A percentile compares a stretch with the other conserved stretches of the same genome.
phyloP scores from a whole-genome alignment of 2,888 invertebrate species.

The Sicus ferrugineus region DNA sequence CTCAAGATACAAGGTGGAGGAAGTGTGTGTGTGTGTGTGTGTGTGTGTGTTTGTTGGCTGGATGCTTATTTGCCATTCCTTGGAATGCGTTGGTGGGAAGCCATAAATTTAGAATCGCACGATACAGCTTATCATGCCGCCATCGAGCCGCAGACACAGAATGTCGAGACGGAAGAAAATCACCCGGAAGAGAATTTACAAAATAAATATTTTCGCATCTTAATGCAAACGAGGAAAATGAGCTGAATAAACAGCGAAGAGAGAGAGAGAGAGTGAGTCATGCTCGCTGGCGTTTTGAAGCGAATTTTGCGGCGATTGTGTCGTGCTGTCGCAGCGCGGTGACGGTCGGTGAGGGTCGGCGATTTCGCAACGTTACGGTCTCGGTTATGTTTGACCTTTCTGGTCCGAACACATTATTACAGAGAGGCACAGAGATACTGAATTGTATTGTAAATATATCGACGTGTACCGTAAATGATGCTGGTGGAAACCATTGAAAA shows the following conservation, averaged over 20 bases:
- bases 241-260: background rate
- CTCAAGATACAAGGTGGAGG: background rate
- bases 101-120: background rate
- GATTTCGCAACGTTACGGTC: too few relatives aligned
- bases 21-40: background rate
- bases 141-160: background rate
- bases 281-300: background rate
- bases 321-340: too few relatives aligned
- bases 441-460: too few relatives aligned
- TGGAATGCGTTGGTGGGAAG: too few relatives aligned
- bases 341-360: too few relatives aligned
- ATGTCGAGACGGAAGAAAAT: slow-evolving; percentile 10
- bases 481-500: too few relatives aligned
- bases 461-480: too few relatives aligned
- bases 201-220: slow-evolving; percentile 1
- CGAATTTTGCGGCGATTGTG: background rate
- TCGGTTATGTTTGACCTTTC: too few relatives aligned
- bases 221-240: background rate
- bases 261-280: background rate
- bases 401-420: too few relatives aligned
- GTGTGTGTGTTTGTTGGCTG: background rate
- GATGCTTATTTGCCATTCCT: background rate
- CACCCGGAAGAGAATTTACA: background rate
- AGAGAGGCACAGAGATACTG: too few relatives aligned
- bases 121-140: slow-evolving; percentile 11